Conservation (phyloP, 2,888 invertebrate genomes). For the Hylaea fasciaria region DNA sequence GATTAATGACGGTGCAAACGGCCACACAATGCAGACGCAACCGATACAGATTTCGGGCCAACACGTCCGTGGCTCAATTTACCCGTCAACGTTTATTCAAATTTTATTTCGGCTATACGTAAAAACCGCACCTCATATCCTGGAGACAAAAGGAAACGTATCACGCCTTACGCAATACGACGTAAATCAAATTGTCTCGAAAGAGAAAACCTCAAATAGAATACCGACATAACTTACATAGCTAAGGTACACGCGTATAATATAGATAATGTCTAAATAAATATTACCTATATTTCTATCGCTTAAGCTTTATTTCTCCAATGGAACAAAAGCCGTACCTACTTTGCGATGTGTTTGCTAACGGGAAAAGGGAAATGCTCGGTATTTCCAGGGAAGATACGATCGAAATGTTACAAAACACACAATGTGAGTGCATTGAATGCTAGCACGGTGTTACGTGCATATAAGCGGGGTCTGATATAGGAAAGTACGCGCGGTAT, state of each 20-base stretch:
- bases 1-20: constrained; percentile 50
- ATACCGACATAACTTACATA: constrained; percentile 23
- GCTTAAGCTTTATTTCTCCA: constrained; percentile 25
- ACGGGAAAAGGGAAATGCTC: constrained; percentile 18
- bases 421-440: constrained; percentile 35
- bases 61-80: constrained; percentile 37
- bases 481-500: constrained; percentile 39
- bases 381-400: constrained; percentile 30
- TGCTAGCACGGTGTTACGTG: constrained; percentile 31
- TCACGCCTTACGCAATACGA: constrained; percentile 25
- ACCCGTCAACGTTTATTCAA: constrained; percentile 39
- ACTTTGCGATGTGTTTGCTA: constrained; percentile 23
- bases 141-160: constrained; percentile 42
- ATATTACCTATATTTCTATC: constrained; percentile 2
- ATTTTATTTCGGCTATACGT: constrained; percentile 40
- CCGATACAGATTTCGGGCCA: constrained; percentile 30
- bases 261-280: background rate
- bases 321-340: constrained; percentile 29
- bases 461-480: constrained; percentile 35
- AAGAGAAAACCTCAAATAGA: constrained; percentile 36
- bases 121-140: constrained; percentile 40
- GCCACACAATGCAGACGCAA: constrained; percentile 41
- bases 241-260: background rate
- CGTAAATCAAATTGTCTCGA: constrained; percentile 39
- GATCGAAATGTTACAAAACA: constrained; percentile 38